Base-by-base conservation (phyloP, 2,797 vertebrate genomes). In the Rhadinocentrus ornatus region DNA sequence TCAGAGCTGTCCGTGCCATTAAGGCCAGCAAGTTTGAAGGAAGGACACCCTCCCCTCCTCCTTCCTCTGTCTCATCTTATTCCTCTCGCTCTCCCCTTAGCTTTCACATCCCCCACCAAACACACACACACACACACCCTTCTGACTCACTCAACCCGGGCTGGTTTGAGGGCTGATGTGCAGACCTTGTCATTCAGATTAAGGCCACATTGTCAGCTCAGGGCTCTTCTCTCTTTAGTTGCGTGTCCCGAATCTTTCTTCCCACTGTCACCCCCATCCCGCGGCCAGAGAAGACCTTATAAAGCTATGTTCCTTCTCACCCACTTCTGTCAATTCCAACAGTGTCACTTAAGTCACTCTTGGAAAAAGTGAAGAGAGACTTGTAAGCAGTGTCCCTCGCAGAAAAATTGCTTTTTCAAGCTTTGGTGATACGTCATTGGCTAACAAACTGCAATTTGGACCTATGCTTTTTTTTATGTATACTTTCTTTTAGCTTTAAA, bases 121-220 rank as follows among this genome's bases (percentile, higher is more conserved):
- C 44, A 5, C 15, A 15, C 35, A 37, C 35, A 37, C 35, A 35
- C 10, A 37, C 57, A 90, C 89, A 35, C 73, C 83, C 58, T 63
- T 35, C 29, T 48, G 44, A 34, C 31, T 41, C 34, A 39, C 67
- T 50, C 64, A 57, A n/a, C 48, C 66, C 78, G 54, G 81, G 73
- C 78, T 84, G 80, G 84, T 91, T 88, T 69, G 77, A 88, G 87
- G 91, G 88, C 87, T 88, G 86, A 91, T 88, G 90, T 80, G 81
- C 87, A 95, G 94, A 81, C 89, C 94, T 86, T 94, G 96, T 96
- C 96, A 95, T 95, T 96, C 95, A 95, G 92, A 97, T 97, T 96
- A 95, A 93, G 94, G 82, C 91, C 94, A 94, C 94, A 92, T 94
- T 94, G 94, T 96, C 95, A 95, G 94, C 87, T 92, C 93, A 92